A percentile compares a stretch with the other conserved stretches of the same genome.
Conservation (phyloP, 2,797 vertebrate genomes). For the Pterois miles region DNA sequence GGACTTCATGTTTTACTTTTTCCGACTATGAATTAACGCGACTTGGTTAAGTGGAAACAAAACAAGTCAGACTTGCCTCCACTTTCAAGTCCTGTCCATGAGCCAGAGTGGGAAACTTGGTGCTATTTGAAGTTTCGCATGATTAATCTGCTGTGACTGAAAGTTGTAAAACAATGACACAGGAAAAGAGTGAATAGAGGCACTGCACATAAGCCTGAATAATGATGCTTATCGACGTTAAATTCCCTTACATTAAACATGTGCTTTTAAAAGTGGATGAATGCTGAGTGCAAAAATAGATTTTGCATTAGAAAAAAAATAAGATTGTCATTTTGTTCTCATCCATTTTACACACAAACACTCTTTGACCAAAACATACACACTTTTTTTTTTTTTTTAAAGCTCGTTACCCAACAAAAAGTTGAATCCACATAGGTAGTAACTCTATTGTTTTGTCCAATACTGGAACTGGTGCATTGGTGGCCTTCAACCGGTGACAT, state of each 20-base stretch:
- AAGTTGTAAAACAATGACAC: neutral
- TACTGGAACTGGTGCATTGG: constrained; percentile 22
- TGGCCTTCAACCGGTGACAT: constrained; percentile 14
- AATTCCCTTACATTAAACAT: constrained; percentile 68
- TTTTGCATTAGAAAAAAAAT: constrained; percentile 76
- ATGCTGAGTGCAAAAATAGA: constrained; percentile 82
- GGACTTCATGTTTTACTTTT: neutral
- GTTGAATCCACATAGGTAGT: constrained; percentile 50
- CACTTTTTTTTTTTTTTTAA: constrained; percentile 51
- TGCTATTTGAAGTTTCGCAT: neutral
- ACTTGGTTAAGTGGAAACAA: neutral
- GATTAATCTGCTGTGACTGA: neutral
- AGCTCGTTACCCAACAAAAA: constrained; percentile 58
- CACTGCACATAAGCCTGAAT: constrained; percentile 23
- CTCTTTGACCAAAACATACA: constrained; percentile 24
- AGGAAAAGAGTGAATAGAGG: constrained; percentile 9
- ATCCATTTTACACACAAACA: constrained; percentile 22
- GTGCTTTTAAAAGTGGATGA: constrained; percentile 69
- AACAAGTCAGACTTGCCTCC: neutral
- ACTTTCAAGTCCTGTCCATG: neutral
- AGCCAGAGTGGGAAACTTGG: neutral
- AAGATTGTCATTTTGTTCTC: constrained; percentile 78
- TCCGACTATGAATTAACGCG: neutral
- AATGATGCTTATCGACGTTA: constrained; percentile 33
- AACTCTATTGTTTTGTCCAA: constrained; percentile 21